Conservation (phyloP, 2,888 invertebrate species). For the Boloria selene region DNA sequence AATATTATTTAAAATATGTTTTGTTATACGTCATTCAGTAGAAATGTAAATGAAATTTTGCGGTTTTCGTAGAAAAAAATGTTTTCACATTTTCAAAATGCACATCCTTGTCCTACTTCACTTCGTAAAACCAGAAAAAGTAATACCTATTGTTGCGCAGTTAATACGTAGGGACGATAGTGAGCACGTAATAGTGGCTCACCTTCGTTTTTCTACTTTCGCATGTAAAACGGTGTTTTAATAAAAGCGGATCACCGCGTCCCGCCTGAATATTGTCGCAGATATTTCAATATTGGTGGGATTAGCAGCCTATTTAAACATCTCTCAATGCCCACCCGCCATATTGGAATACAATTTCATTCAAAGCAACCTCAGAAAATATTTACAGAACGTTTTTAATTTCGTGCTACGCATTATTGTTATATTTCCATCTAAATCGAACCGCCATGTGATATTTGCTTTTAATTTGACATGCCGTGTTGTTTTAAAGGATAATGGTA, state of each 20-base stretch:
- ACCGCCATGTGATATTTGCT: constrained; percentile 20
- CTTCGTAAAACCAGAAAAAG: constrained; percentile 24
- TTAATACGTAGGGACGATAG: constrained; percentile 33
- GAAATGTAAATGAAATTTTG: not conserved
- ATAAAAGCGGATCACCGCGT: constrained; percentile 78
- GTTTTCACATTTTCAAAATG: constrained; percentile 14
- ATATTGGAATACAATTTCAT: constrained; percentile 78
- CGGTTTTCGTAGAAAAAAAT: not conserved
- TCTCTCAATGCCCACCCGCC: constrained; percentile 69
- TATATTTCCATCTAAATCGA: constrained; percentile 32
- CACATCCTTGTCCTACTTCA: constrained; percentile 8
- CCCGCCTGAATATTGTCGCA: constrained; percentile 76
- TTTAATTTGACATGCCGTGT: constrained; percentile 12
- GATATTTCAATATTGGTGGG: constrained; percentile 82
- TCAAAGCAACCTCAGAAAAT: constrained; percentile 69
- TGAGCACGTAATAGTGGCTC: constrained; percentile 45
- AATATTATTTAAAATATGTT: no score
- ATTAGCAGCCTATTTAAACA: constrained; percentile 81
- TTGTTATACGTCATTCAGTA: no score
- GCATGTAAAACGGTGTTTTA: constrained; percentile 71
- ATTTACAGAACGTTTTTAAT: constrained; percentile 76
- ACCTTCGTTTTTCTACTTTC: constrained; percentile 60
- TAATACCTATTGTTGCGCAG: constrained; percentile 31
- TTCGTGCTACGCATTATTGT: constrained; percentile 47
- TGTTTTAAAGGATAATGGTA: constrained; percentile 3